A percentile compares a stretch with the other conserved stretches of the same genome.
Evolutionary conservation across 2,797 vertebrate species (phyloP).

Genomic region (Galagoides demidoff): DNA sequence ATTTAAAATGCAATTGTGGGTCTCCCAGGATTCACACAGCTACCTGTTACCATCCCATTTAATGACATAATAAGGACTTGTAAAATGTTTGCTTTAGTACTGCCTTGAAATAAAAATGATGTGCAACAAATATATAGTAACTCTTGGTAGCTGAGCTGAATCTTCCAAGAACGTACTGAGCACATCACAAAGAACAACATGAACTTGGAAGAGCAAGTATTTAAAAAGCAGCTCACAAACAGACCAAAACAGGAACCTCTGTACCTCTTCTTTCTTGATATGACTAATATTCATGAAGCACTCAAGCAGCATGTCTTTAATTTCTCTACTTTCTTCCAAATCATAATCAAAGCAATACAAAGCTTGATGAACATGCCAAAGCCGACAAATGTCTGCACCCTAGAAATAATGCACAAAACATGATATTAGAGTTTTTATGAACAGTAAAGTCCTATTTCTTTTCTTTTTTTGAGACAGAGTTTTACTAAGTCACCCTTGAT

Average conservation of each 20-base stretch:
- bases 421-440: neutral
- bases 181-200: neutral
- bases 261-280: slow-evolving; percentile 94
- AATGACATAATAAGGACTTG: neutral
- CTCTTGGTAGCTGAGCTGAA: neutral
- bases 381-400: slow-evolving; percentile 90
- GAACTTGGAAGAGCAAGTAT: neutral
- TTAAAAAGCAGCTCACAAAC: slow-evolving; percentile 39
- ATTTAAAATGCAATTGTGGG: neutral
- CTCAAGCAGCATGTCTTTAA: slow-evolving; percentile 92
- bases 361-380: slow-evolving; percentile 91
- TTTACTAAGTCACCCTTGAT: too few species aligned
- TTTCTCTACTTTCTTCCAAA: slow-evolving; percentile 90
- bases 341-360: slow-evolving; percentile 92
- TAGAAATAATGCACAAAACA: slow-evolving; percentile 74
- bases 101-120: neutral
- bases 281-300: slow-evolving; percentile 91
- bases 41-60: neutral
- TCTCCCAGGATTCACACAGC: neutral
- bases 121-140: neutral
- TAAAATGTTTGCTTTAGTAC: neutral
- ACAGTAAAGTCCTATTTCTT: neutral
- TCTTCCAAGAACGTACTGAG: neutral
- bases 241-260: neutral
- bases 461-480: too few species aligned